These are phyloP conservation scores for Trogon melanurus DNA, from an alignment of 2,113 vertebrate species.

Conservation along the genomic window DNA sequence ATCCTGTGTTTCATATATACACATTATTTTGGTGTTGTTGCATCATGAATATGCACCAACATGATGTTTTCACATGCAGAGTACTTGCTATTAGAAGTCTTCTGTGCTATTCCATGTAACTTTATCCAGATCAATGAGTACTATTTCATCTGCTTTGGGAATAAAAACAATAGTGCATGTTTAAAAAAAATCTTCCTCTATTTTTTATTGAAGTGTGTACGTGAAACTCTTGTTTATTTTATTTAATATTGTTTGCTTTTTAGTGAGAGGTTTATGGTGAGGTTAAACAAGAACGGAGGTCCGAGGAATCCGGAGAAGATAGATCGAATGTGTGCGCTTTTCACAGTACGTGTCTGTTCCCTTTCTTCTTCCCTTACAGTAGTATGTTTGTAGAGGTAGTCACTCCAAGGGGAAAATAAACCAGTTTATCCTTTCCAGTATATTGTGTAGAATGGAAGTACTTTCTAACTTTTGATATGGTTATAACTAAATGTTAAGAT, in stretches of 20 bases:
- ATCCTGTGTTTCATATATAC: not conserved
- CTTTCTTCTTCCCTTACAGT: conserved; percentile 10
- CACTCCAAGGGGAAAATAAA: not conserved
- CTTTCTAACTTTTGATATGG: not conserved
- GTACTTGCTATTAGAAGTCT: not conserved
- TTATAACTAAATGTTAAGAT: conserved; percentile 14
- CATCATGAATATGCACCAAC: conserved; percentile 4
- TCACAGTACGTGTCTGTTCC: conserved; percentile 84
- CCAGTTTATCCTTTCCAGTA: not conserved
- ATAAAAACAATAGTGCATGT: not conserved
- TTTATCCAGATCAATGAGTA: not conserved
- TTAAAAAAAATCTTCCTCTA: not conserved
- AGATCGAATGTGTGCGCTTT: conserved; percentile 93
- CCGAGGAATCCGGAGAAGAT: conserved; percentile 96
- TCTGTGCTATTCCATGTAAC: not conserved
- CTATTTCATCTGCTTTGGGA: not conserved
- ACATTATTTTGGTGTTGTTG: not conserved
- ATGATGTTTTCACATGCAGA: not conserved
- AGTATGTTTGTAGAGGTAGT: not conserved
- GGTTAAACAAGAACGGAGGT: conserved; percentile 96
- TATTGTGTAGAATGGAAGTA: not conserved
- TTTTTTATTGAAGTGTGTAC: not conserved
- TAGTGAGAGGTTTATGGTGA: conserved; percentile 97
- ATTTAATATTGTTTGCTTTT: conserved; percentile 60
- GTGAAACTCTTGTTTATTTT: not conserved